Evolutionary conservation across 1,140 invertebrate species (phyloP).

Genomic region (Callitettix versicolor): DNA sequence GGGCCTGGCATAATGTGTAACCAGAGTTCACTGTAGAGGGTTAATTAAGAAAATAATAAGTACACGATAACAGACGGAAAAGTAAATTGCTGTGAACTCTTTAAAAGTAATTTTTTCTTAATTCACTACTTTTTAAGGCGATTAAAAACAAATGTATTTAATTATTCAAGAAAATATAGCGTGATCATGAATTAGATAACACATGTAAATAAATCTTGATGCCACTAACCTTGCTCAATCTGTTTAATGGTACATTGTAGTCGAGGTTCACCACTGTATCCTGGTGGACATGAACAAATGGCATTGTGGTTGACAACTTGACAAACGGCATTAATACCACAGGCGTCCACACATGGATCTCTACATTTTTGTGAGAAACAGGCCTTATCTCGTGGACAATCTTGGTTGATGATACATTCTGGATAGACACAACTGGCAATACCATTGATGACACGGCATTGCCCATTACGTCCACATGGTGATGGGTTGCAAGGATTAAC

Average conservation of each 20-base stretch:
- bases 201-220: no score
- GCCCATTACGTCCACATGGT: constrained; percentile 68
- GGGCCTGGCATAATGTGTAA: no score
- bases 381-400: constrained; percentile 67
- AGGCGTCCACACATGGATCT: constrained; percentile 69
- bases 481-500: no score
- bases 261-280: constrained; percentile 68
- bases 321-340: constrained; percentile 77
- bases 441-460: constrained; percentile 59
- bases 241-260: constrained; percentile 49
- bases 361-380: constrained; percentile 71
- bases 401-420: constrained; percentile 73
- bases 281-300: constrained; percentile 65
- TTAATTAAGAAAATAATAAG: no score
- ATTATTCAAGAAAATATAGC: no score
- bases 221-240: constrained; percentile 1
- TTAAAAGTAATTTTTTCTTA: no score
- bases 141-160: no score
- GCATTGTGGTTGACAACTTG: constrained; percentile 69
- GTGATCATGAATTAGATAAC: no score
- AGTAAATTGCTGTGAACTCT: no score
- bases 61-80: no score
- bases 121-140: no score
- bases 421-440: constrained; percentile 67
- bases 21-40: no score